Evolutionary conservation across 2,797 vertebrate genomes (phyloP), one percentile per base, ranked within the genome.

Genomic region (Myotis daubentonii): DNA sequence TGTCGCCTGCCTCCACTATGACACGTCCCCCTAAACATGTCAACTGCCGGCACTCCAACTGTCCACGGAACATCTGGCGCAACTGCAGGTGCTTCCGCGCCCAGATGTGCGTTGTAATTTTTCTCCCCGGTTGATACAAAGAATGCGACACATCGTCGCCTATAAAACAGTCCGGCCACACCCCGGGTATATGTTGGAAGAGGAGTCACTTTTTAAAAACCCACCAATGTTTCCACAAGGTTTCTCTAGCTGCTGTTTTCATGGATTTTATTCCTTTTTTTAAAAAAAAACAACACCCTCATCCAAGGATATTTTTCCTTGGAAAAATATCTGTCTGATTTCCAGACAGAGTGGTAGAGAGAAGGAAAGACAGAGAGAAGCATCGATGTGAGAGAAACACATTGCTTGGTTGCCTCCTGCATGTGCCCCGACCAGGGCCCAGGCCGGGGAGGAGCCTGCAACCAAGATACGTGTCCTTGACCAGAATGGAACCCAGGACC

Each of bases 21-120:
- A 97, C 95, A 97, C 30, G 78, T 92, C 96, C 97, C 95, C 91
- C 94, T 82, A 95, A 97, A 97, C 89, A 95, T 95, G 96, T 97
- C 98, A 98, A 81, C 95, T 95, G 96, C 75, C 93, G 97, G 93
- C 95, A 93, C 96, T 96, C 95, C 96, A 90, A 87, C 79, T 95
- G 93, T 97, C 97, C 97, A 75, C 22, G 92, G 91, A 97, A 97
- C 97, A 98, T 94, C 97, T 97, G 97, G 96, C 96, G 94, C 36
- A 98, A 96, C 96, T 96, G 93, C 97, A 97, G 97, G 95, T 96
- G 94, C 16, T 95, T 86, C 62, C 75, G 92, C 38, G 5, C 74
- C 85, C 94, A 95, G 91, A 96, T 65, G 16, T 91, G 91, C 84
- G 20, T 9, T 6, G 60, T 36, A 36, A 44, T 62, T 57, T 82